Evolutionary conservation across 2,113 vertebrate genomes (phyloP), one percentile per base, ranked within the genome.

Genomic region (Papio anubis): DNA sequence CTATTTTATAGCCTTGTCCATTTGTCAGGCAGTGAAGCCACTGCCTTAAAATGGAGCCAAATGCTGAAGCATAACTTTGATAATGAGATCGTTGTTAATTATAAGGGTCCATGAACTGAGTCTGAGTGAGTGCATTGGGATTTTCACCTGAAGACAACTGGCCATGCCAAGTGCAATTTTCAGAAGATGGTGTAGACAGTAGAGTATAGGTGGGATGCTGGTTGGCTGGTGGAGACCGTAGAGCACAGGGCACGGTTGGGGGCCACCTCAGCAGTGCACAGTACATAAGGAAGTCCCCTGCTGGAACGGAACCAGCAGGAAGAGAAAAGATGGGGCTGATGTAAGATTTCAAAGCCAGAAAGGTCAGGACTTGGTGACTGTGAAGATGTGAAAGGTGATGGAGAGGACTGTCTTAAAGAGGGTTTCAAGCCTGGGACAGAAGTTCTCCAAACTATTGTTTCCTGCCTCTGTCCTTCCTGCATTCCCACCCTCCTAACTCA

Each of bases 241-340:
- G 38, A 14, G 23, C 5, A 5, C 0, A 7, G 66, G 16, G 21
- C 25, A 10, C 4, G 1, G 20, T 1, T 43, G 6, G 32, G 32
- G 27, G 23, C 40, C 12, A 0, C 18, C 5, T 20, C 43, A 3
- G 38, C 1, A n/a, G 6, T 48, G 21, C 17, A 13, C 0, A 0
- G 35, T 35, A 2, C 14, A 1, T 2, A 50, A 7, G 8, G 3
- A 40, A 50, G 21, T 38, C 35, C 18, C 35, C 30, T 11, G 1
- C 48, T 27, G 12, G 40, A 85, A 38, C 1, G 0, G 9, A 73
- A 27, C 14, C 52, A n/a, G 50, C 16, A 16, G 78, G 21, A 72
- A 66, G n/a, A 73, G 84, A 35, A 35, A 94, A 16, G 66, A 48
- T 10, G 38, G 23, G 87, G 52, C 9, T 6, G n/a, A 20, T 7